Base-by-base conservation (phyloP, 2,888 invertebrate species). In the Celastrina argiolus region DNA sequence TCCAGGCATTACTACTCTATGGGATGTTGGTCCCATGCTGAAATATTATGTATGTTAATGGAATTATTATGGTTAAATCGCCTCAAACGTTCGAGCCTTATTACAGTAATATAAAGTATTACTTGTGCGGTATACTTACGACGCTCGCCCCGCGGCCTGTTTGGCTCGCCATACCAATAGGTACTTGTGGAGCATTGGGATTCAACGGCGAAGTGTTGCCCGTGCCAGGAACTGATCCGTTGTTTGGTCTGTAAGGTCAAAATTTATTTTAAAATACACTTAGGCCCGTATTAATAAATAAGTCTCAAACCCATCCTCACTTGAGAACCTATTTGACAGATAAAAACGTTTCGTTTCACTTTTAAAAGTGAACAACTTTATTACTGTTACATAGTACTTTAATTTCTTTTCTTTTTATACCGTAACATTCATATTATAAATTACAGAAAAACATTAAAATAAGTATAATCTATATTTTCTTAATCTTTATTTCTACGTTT, bases 111-210 rank as follows among this genome's bases (percentile, higher is more conserved):
- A 14, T 56, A 22, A 12, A 26, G 8, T 56, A 8, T 2, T 45
- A 28, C 10, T n/a, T 10, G 10, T 22, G 4, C 5, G 18, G 0
- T 22, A 39, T 41, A 65, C 65, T 65, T 90, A 97, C 97, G 92
- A 97, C 96, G 75, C 96, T 96, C 67, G 97, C 95, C 67, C 97
- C 97, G 69, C 97, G 94, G 51, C 97, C 97, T 65, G 96, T 96
- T 81, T 97, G 97, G 69, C 95, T 94, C 45, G 94, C 95, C 78
- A 94, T 92, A 58, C 94, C 94, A 16, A 94, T 92, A 1, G 94
- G 94, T 10, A 92, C 85, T 74, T 94, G 94, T 0, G 95, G 95
- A 78, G 94, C 94, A 73, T 94, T 93, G 5, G 94, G 92, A 73
- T 93, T 92, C 56, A 93, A 85, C 10, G 92, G 92, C 0, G 92